Base-by-base conservation (phyloP, 2,888 invertebrate genomes). In the Chelonus formosanus region DNA sequence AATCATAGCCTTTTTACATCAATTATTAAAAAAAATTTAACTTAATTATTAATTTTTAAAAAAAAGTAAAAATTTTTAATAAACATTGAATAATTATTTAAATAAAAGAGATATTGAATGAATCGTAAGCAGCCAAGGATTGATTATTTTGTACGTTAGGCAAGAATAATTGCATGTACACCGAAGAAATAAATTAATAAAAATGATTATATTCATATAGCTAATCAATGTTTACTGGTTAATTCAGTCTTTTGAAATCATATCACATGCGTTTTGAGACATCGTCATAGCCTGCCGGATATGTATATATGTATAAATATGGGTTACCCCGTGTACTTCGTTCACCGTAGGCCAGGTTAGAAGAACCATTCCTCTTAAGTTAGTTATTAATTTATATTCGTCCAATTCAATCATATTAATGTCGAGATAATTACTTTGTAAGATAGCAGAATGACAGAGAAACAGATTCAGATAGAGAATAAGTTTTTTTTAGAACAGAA, bases 221-320 rank as follows among this genome's bases (percentile, higher is more conserved):
- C 79, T 81, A 77, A 80, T 75, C 56, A 70, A 72, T 69, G 72
- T 72, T 73, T 75, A 75, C 70, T 64, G 71, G 71, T 61, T 71
- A 71, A 68, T 80, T 78, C 75, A 77, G 74, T 76, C 69, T 50
- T 69, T 63, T 75, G 73, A 70, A 75, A 74, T 80, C 79, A 81
- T 80, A 76, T 79, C 77, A 77, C 82, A 78, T 80, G 79, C 80
- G 76, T 79, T 76, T 76, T 53, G 44, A 57, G 73, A 76, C 74
- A 78, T 79, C 76, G 75, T 77, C 75, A 76, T 71, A 75, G 73
- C 71, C 75, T 67, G 71, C 69, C 73, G 74, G 74, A 32, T 47
- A 53, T 54, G 44, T 45, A 10, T 54, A 36, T 35, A 60, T 61
- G 6, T 50, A n/a, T 31, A 43, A 55, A 32, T 36, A 63, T 61